Evolutionary conservation across 64 coral and sea anemone genomes (phyloP).

Genomic region (Exaiptasia diaphana): DNA sequence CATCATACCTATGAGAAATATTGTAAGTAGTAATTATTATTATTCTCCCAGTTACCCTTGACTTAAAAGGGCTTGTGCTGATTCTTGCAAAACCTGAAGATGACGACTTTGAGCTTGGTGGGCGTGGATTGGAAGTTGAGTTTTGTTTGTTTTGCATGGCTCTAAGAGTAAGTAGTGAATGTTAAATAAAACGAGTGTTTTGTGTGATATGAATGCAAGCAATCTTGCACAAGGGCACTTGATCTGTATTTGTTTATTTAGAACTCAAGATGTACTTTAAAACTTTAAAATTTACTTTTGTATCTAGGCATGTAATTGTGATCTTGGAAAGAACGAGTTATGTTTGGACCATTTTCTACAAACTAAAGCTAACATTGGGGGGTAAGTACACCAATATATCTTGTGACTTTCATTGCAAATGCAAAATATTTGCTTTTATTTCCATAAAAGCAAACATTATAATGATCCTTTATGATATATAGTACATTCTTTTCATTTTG

Average conservation of each 20-base stretch:
- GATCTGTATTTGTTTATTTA: too few species aligned
- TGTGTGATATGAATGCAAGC: too few species aligned
- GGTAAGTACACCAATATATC: not conserved
- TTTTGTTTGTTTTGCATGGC: not conserved
- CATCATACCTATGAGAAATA: too few species aligned
- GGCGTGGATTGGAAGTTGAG: not conserved
- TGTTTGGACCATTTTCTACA: constrained; percentile 8
- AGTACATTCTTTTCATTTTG: too few species aligned
- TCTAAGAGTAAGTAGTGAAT: not conserved
- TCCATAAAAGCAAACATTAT: too few species aligned
- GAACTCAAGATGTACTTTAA: too few species aligned
- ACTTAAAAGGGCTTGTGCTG: not conserved
- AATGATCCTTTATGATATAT: too few species aligned
- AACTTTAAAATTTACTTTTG: not conserved
- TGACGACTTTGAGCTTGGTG: not conserved
- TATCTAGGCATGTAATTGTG: constrained; percentile 19
- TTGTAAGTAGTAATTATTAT: too few species aligned
- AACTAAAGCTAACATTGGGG: not conserved
- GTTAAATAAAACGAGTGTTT: too few species aligned
- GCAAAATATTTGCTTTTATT: not conserved
- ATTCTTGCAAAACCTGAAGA: not conserved
- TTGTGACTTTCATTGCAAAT: not conserved
- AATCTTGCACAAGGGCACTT: too few species aligned
- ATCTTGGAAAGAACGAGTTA: not conserved
- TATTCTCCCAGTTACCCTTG: not conserved